These are phyloP conservation scores for Oscarella lobularis DNA, from an alignment of 37 sponge, comb jelly and placozoan species.

Conservation along the genomic window DNA sequence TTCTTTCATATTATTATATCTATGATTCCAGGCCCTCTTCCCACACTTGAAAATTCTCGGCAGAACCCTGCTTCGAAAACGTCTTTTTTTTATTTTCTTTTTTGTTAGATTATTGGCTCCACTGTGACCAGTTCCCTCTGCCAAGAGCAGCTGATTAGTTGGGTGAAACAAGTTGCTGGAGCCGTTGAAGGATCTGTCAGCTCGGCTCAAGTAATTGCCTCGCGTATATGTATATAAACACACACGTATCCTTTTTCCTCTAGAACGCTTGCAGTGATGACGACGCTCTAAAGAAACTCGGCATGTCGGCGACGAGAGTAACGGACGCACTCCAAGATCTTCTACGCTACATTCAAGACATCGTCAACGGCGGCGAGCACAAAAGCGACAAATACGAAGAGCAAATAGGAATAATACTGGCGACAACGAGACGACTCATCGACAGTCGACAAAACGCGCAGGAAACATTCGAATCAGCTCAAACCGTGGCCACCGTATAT, in stretches of 20 bases:
- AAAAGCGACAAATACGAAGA: conserved; percentile 48
- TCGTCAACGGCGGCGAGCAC: background rate
- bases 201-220: conserved; percentile 25
- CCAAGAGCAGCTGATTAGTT: conserved; percentile 57
- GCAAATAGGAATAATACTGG: conserved; percentile 77
- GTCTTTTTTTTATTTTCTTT: conserved; percentile 17
- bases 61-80: too few species aligned
- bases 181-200: conserved; percentile 17
- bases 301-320: conserved; percentile 54
- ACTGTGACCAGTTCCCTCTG: conserved; percentile 27
- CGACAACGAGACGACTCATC: conserved; percentile 62
- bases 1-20: too few species aligned
- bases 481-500: background rate
- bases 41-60: too few species aligned
- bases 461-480: background rate
- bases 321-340: conserved; percentile 34
- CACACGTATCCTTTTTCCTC: too few species aligned
- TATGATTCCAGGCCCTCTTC: too few species aligned
- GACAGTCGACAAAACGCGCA: background rate
- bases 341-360: conserved; percentile 3
- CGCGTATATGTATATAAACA: too few species aligned
- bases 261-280: conserved; percentile 83
- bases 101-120: conserved; percentile 28
- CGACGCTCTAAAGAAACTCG: conserved; percentile 64
- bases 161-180: conserved; percentile 26